phyloP scores from a whole-genome alignment of 2,113 vertebrate species.

The Laterallus jamaicensis region DNA sequence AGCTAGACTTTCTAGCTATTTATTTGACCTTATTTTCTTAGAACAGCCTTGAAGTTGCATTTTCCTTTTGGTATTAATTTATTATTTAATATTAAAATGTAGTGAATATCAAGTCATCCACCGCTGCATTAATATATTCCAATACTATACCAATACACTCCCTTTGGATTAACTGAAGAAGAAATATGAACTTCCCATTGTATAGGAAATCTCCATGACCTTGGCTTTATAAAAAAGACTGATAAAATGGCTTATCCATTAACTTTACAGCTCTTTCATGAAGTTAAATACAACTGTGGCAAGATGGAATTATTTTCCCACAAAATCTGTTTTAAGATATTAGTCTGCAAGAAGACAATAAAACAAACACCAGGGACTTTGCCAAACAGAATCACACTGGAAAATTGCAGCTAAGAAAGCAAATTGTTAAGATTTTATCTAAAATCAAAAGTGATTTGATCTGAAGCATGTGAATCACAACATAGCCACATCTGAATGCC shows the following conservation, averaged over 20 bases:
- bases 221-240: not conserved
- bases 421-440: not conserved
- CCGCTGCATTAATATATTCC: not conserved
- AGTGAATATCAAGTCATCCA: not conserved
- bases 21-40: not conserved
- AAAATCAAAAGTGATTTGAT: not conserved
- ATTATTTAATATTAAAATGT: not conserved
- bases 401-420: not conserved
- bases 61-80: not conserved
- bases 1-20: not conserved
- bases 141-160: not conserved
- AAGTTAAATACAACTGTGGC: not conserved
- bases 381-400: not conserved
- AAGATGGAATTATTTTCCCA: not conserved
- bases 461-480: not conserved
- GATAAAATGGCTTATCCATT: not conserved
- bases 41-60: not conserved
- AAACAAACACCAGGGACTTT: not conserved
- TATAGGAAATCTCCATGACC: not conserved
- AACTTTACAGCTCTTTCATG: not conserved
- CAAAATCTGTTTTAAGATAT: not conserved
- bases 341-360: not conserved
- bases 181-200: not conserved
- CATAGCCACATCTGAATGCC: not conserved
- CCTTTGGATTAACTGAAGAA: constrained; percentile 22